Evolutionary conservation across 2,888 invertebrate genomes (phyloP).

Genomic region (Xestia xanthographa): DNA sequence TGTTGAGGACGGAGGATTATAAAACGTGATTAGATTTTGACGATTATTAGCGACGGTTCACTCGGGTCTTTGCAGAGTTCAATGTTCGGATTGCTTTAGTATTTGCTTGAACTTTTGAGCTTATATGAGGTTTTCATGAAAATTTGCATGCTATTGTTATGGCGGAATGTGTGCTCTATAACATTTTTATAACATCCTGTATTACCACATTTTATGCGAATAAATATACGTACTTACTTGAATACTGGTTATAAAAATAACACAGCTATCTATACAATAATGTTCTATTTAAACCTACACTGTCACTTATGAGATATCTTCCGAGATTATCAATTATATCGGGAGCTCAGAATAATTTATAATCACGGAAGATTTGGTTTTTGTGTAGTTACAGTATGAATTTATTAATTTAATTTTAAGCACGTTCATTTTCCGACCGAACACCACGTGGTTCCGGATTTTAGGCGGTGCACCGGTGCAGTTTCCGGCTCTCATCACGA

Average conservation of each 20-base stretch:
- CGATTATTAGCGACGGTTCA: background rate
- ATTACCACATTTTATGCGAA: too few relatives aligned
- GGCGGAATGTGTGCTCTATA: too few relatives aligned
- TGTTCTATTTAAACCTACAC: background rate
- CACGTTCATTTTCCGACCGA: background rate
- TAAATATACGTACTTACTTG: too few relatives aligned
- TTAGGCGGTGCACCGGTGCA: background rate
- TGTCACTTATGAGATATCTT: too few relatives aligned
- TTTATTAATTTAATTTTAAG: too few relatives aligned
- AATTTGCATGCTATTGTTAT: too few relatives aligned
- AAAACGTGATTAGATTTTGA: slow-evolving; percentile 14
- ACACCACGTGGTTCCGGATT: background rate
- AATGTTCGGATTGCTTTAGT: background rate
- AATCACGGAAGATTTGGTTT: background rate
- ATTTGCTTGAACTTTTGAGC: background rate
- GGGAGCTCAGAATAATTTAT: too few relatives aligned
- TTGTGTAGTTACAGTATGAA: background rate
- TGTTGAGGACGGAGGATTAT: background rate
- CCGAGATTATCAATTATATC: too few relatives aligned
- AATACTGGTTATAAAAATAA: background rate
- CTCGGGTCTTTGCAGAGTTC: background rate
- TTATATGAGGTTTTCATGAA: background rate
- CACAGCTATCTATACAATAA: background rate
- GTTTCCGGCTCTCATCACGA: background rate
- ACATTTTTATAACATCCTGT: too few relatives aligned